phyloP scores from a whole-genome alignment of 2,113 vertebrate species.

The Odontophorus gujanensis region DNA sequence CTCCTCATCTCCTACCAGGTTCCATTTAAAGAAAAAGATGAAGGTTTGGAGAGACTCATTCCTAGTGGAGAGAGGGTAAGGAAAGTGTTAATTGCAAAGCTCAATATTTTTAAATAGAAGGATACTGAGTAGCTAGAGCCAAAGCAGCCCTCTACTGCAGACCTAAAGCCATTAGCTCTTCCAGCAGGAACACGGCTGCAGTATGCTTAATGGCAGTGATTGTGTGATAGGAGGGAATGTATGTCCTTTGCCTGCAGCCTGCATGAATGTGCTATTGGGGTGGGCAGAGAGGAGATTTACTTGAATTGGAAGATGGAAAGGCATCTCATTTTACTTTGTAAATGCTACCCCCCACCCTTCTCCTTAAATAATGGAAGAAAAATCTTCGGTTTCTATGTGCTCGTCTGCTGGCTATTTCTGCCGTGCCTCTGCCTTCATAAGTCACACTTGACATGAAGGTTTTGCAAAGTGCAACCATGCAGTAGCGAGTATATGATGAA shows the following conservation, averaged over 20 bases:
- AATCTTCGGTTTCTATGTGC: not conserved
- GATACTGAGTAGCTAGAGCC: slow-evolving; percentile 5
- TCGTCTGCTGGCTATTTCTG: not conserved
- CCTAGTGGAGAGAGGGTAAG: slow-evolving; percentile 95
- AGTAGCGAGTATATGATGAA: not conserved
- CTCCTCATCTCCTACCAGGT: slow-evolving; percentile 73
- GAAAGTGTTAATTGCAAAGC: slow-evolving; percentile 2
- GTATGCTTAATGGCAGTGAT: slow-evolving; percentile 10
- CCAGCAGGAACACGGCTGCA: not conserved
- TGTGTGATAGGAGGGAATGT: not conserved
- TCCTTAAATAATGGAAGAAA: not conserved
- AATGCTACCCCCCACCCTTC: not conserved
- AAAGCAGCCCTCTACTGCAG: not conserved
- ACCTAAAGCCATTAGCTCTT: slow-evolving; percentile 22
- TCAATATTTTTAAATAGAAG: not conserved
- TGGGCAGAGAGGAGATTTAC: not conserved
- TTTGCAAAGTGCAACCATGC: not conserved
- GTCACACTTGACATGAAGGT: accelerated
- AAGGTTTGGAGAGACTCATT: slow-evolving; percentile 95
- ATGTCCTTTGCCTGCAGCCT: not conserved
- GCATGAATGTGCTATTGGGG: not conserved
- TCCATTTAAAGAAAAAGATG: slow-evolving; percentile 90
- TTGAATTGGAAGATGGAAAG: not conserved
- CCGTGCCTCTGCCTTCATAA: not conserved
- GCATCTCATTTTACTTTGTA: not conserved